Percentiles rank a stretch among this genome's conserved stretches.
These are phyloP conservation scores for Flexamia atlantica DNA, from an alignment of 2,888 invertebrate species.

Conservation along the genomic window DNA sequence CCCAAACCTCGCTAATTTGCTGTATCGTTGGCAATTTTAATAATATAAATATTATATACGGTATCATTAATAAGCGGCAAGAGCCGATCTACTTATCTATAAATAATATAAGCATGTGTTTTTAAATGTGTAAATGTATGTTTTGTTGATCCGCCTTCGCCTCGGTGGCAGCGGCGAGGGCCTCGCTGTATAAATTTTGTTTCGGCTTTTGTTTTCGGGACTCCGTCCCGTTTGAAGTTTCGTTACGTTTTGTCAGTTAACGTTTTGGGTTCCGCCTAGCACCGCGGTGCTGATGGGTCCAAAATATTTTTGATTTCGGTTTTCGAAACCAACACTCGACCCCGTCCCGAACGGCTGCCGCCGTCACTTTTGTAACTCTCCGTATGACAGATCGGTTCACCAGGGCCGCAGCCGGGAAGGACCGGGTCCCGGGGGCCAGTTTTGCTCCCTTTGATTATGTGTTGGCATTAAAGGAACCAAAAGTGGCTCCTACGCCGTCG, in stretches of 20 bases:
- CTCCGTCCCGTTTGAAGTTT: constrained; percentile 29
- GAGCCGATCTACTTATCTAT: constrained; percentile 60
- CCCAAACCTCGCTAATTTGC: constrained; percentile 68
- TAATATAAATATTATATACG: constrained; percentile 77
- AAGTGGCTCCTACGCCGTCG: constrained; percentile 63
- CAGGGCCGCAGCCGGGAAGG: constrained; percentile 59
- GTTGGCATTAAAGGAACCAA: constrained; percentile 66
- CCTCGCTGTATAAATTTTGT: constrained; percentile 60
- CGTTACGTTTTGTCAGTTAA: constrained; percentile 59
- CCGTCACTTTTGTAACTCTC: constrained; percentile 45
- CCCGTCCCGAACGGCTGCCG: constrained; percentile 56
- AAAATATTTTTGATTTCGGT: constrained; percentile 51
- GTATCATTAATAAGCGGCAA: constrained; percentile 76
- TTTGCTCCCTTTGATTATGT: constrained; percentile 66
- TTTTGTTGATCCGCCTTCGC: constrained; percentile 66
- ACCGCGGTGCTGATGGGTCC: constrained; percentile 54
- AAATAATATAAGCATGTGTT: constrained; percentile 75
- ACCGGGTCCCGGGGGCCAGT: constrained; percentile 62
- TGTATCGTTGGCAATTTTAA: constrained; percentile 69
- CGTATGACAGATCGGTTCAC: constrained; percentile 11
- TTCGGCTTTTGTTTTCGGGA: constrained; percentile 44
- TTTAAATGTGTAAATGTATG: constrained; percentile 77
- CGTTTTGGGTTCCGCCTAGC: constrained; percentile 62
- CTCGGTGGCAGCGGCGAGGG: constrained; percentile 31
- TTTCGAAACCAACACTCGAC: constrained; percentile 50